phyloP scores from a whole-genome alignment of 2,797 vertebrate genomes.

The Tapera naevia region DNA sequence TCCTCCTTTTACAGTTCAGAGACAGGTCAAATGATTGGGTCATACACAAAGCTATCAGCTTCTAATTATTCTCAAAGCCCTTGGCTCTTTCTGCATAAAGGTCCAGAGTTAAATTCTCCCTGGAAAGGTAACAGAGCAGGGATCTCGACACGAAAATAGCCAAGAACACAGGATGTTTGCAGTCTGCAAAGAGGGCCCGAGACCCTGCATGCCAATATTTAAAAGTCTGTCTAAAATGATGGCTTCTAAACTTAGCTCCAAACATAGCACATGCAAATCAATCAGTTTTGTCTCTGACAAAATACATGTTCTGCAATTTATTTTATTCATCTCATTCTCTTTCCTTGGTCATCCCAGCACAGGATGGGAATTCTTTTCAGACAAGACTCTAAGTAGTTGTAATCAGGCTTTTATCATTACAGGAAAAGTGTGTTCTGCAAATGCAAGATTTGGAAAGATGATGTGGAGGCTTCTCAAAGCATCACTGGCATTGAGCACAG shows the following conservation, averaged over 20 bases:
- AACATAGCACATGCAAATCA: conserved; percentile 1
- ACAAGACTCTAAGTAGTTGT: neutral
- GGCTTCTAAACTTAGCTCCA: conserved; percentile 14
- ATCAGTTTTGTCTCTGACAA: conserved; percentile 41
- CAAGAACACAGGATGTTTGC: neutral
- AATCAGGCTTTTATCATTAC: neutral
- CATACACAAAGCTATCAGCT: neutral
- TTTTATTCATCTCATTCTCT: conserved; percentile 25
- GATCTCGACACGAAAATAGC: neutral
- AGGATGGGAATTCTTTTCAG: conserved; percentile 1
- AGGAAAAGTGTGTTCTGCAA: neutral
- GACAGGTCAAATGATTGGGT: neutral
- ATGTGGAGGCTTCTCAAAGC: neutral
- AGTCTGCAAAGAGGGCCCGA: neutral
- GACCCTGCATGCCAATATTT: neutral
- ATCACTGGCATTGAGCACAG: rapidly evolving
- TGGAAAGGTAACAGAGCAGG: conserved; percentile 35
- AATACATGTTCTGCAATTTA: neutral
- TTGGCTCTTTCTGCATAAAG: neutral
- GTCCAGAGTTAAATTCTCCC: neutral
- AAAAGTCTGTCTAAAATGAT: conserved; percentile 1
- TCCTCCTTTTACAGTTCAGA: neutral
- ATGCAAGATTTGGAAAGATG: neutral
- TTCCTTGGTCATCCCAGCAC: conserved; percentile 8
- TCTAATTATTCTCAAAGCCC: neutral